These are phyloP conservation scores for Nycticebus coucang DNA, from an alignment of 2,113 vertebrate species.

Conservation along the genomic window DNA sequence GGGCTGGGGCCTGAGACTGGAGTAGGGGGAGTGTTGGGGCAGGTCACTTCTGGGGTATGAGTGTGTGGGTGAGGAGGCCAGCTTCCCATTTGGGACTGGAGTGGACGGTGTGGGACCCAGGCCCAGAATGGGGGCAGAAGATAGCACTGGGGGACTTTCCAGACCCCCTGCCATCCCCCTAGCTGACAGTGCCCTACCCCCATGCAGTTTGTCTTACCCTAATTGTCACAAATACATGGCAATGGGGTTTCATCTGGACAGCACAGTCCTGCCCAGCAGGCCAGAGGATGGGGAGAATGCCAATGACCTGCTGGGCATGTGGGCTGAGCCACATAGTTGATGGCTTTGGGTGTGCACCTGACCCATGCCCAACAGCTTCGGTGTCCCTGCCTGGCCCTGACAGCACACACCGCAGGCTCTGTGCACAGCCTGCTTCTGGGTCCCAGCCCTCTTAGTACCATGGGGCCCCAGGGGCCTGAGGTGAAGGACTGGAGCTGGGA, in stretches of 20 bases:
- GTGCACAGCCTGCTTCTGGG: no score
- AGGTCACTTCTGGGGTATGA: not conserved
- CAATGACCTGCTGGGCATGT: not conserved
- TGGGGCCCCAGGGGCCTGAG: not conserved
- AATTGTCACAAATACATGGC: not conserved
- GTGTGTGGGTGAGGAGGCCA: fast-evolving
- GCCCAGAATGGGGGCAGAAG: not conserved
- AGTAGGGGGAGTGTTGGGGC: not conserved
- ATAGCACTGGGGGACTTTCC: no score
- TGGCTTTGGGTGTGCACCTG: not conserved
- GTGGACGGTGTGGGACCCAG: not conserved
- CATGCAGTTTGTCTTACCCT: not conserved
- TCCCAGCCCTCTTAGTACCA: fast-evolving
- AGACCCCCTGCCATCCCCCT: not conserved
- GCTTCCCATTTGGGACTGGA: not conserved
- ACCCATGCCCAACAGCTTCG: fast-evolving
- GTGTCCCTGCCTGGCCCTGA: not conserved
- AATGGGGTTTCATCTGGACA: not conserved
- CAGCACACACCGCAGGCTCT: not conserved
- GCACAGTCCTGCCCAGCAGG: not conserved
- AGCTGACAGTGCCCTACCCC: not conserved
- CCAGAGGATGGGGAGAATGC: not conserved
- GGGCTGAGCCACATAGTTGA: not conserved
- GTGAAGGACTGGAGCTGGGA: not conserved
- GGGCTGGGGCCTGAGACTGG: fast-evolving